These are phyloP conservation scores for Trichonephila inaurata DNA, from an alignment of 1,140 invertebrate species.

Conservation along the genomic window DNA sequence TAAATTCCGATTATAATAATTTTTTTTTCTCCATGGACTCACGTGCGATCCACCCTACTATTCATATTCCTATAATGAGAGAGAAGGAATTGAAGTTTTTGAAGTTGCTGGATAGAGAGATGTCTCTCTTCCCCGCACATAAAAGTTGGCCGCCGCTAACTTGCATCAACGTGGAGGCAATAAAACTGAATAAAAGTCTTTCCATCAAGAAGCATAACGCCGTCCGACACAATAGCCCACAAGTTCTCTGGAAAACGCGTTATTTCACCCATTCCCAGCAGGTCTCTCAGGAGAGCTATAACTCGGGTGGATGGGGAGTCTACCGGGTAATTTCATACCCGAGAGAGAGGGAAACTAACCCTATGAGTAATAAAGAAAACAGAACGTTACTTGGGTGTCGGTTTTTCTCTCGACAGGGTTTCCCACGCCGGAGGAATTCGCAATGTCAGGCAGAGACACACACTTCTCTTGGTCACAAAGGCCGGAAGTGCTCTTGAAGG, in stretches of 20 bases:
- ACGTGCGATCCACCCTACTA: no score
- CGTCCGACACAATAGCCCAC: slow-evolving; percentile 4
- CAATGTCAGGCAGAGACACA: not conserved
- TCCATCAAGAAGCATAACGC: slow-evolving; percentile 4
- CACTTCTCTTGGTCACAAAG: slow-evolving; percentile 33
- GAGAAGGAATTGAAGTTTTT: not conserved
- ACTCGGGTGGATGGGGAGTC: slow-evolving; percentile 25
- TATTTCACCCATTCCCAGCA: slow-evolving; percentile 49
- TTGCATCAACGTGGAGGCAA: not conserved
- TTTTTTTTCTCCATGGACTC: no score
- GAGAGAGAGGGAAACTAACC: slow-evolving; percentile 35
- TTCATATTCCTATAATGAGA: not conserved
- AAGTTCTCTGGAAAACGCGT: not conserved
- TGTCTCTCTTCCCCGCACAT: not conserved
- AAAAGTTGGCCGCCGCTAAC: slow-evolving; percentile 21
- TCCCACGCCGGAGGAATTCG: slow-evolving; percentile 41
- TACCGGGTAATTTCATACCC: slow-evolving; percentile 59
- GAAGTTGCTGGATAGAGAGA: not conserved
- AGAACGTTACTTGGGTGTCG: slow-evolving; percentile 32
- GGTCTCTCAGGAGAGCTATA: slow-evolving; percentile 47
- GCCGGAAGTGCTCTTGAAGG: slow-evolving; percentile 61
- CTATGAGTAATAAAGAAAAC: slow-evolving; percentile 65
- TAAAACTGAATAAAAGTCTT: slow-evolving; percentile 41
- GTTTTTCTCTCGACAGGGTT: slow-evolving; percentile 39
- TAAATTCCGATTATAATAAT: no score